These are phyloP conservation scores for Brachyopa scutellaris DNA, from an alignment of 2,888 invertebrate genomes.

Conservation along the genomic window DNA sequence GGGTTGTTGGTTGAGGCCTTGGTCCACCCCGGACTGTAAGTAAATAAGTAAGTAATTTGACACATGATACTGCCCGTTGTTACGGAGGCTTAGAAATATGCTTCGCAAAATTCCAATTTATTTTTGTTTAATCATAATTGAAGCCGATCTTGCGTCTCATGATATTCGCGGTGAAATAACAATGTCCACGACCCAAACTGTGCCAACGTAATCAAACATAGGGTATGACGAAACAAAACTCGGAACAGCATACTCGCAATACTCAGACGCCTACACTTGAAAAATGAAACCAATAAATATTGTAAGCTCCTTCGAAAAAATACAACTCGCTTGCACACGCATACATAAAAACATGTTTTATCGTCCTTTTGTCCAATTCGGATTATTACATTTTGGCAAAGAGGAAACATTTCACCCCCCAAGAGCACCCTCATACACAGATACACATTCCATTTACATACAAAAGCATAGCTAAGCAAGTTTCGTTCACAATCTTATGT, in stretches of 20 bases:
- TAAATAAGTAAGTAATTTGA: too few relatives aligned
- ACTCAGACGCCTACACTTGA: slow-evolving; percentile 13
- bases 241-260: not conserved
- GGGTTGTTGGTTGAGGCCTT: too few relatives aligned
- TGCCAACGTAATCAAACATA: slow-evolving; percentile 9
- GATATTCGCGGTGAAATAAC: not conserved
- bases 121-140: not conserved
- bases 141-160: not conserved
- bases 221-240: not conserved
- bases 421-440: too few relatives aligned
- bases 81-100: not conserved
- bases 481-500: not conserved
- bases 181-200: slow-evolving; percentile 10
- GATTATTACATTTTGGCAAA: slow-evolving; percentile 7
- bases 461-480: not conserved
- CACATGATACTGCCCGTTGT: too few relatives aligned
- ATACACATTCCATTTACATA: not conserved
- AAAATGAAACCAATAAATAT: slow-evolving; percentile 1
- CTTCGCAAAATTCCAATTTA: not conserved
- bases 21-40: too few relatives aligned
- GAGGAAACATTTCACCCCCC: not conserved
- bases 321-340: not conserved
- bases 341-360: slow-evolving; percentile 12
- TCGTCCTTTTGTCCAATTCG: not conserved
- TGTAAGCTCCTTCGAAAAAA: slow-evolving; percentile 1